Conservation (phyloP, 2,113 vertebrate genomes). For the Sturnira hondurensis region DNA sequence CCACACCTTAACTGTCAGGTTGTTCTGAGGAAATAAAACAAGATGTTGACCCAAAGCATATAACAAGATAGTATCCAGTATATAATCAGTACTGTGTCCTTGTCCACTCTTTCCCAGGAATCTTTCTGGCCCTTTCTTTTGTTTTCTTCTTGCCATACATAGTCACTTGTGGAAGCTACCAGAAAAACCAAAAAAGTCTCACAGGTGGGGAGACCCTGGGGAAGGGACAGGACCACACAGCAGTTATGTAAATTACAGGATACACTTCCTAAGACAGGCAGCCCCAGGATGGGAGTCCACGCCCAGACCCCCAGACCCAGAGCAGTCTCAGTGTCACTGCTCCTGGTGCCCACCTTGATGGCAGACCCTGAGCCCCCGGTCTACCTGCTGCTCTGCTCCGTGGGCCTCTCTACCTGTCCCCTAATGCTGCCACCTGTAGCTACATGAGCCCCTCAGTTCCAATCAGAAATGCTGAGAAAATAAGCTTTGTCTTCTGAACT, state of each 20-base stretch:
- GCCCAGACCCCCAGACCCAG: not conserved
- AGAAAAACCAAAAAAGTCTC: not conserved
- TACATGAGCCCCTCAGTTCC: not conserved
- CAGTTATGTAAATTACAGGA: not conserved
- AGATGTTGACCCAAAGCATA: not conserved
- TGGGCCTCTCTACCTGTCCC: not conserved
- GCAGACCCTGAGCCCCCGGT: not conserved
- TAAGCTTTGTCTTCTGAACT: not conserved
- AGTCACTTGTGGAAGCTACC: not conserved
- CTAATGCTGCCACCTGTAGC: not conserved
- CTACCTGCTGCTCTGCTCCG: not conserved
- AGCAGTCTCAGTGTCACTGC: not conserved
- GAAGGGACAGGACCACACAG: not conserved
- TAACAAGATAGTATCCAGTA: not conserved
- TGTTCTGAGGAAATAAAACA: not conserved
- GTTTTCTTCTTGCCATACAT: not conserved
- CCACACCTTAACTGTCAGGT: not conserved
- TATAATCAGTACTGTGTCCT: not conserved
- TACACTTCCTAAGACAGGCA: not conserved
- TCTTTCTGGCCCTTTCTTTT: not conserved
- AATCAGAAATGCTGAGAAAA: not conserved
- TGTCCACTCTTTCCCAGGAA: not conserved
- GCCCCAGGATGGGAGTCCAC: not conserved
- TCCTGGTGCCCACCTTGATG: not conserved
- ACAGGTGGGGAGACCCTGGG: not conserved